These are phyloP conservation scores for Gyps fulvus DNA, from an alignment of 2,113 vertebrate species.

Conservation along the genomic window DNA sequence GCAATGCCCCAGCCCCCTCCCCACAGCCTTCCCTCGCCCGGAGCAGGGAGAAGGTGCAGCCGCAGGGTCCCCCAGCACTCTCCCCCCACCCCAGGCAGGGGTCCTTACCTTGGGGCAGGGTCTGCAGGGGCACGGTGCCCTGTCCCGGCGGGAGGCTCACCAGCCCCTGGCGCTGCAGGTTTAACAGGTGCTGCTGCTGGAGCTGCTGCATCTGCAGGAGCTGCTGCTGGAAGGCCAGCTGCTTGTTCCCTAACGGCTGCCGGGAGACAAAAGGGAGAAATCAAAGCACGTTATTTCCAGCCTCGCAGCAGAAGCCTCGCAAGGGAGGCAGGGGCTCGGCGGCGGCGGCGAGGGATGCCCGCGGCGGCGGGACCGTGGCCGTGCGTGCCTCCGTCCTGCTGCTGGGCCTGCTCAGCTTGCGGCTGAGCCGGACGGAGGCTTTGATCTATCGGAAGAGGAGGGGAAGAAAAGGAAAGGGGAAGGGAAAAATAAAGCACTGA, in stretches of 20 bases:
- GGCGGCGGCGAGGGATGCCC: background rate
- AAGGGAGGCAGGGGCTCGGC: background rate
- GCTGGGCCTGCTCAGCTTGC: background rate
- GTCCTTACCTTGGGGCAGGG: slow-evolving; percentile 91
- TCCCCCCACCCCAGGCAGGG: background rate
- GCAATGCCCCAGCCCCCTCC: background rate
- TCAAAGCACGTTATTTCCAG: background rate
- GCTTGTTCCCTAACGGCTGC: slow-evolving; percentile 93
- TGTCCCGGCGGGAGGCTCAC: slow-evolving; percentile 89
- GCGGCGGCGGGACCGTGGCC: background rate
- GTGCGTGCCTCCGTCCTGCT: background rate
- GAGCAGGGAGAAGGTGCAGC: background rate
- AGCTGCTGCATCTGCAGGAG: slow-evolving; percentile 99
- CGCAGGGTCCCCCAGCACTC: rapidly evolving
- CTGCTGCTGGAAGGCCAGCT: slow-evolving; percentile 99
- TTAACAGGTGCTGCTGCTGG: slow-evolving; percentile 98
- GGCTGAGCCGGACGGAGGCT: slow-evolving; percentile 30
- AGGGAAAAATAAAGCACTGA: slow-evolving; percentile 41
- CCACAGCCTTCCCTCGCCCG: background rate
- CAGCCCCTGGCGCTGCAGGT: slow-evolving; percentile 96
- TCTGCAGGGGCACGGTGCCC: slow-evolving; percentile 88
- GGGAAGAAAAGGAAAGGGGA: slow-evolving; percentile 34
- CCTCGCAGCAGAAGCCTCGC: background rate
- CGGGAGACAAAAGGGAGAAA: slow-evolving; percentile 68
- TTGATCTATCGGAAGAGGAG: slow-evolving; percentile 66